Percentiles rank a stretch among this genome's conserved stretches.
Evolutionary conservation across 2,888 invertebrate species (phyloP).

Genomic region (Callinectes sapidus): DNA sequence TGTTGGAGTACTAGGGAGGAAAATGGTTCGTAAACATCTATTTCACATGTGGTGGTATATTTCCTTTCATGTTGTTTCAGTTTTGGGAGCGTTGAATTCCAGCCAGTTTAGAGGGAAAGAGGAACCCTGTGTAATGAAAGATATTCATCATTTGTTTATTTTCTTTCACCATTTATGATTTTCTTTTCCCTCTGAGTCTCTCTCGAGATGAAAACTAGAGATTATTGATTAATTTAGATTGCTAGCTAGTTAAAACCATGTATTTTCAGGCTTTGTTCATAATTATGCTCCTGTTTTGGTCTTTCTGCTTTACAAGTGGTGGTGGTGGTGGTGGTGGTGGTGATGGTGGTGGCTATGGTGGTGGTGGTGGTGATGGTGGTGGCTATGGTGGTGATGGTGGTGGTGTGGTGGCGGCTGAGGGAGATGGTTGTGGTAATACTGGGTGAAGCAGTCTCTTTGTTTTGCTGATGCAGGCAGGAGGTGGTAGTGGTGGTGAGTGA

Average conservation of each 20-base stretch:
- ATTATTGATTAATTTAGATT: neutral
- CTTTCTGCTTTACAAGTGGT: neutral
- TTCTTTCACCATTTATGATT: neutral
- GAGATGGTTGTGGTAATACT: neutral
- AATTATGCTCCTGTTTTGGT: neutral
- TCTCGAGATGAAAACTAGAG: neutral
- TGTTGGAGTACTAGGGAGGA: slow-evolving; percentile 20
- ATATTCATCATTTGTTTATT: neutral
- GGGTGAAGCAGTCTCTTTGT: no score
- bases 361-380: neutral
- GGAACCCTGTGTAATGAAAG: neutral
- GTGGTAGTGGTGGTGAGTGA: neutral
- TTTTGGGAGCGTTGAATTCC: neutral
- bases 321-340: neutral
- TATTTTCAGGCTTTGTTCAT: neutral
- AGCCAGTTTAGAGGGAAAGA: neutral
- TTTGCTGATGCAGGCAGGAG: neutral
- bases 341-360: neutral
- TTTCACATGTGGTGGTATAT: neutral
- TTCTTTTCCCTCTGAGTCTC: neutral
- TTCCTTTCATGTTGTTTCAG: slow-evolving; percentile 12
- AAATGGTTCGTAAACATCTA: slow-evolving; percentile 23
- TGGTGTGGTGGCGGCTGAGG: no score
- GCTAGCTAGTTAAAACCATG: neutral
- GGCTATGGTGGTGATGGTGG: neutral